Evolutionary conservation across 1,140 invertebrate species (phyloP).

Genomic region (Pentalonia nigronervosa): DNA sequence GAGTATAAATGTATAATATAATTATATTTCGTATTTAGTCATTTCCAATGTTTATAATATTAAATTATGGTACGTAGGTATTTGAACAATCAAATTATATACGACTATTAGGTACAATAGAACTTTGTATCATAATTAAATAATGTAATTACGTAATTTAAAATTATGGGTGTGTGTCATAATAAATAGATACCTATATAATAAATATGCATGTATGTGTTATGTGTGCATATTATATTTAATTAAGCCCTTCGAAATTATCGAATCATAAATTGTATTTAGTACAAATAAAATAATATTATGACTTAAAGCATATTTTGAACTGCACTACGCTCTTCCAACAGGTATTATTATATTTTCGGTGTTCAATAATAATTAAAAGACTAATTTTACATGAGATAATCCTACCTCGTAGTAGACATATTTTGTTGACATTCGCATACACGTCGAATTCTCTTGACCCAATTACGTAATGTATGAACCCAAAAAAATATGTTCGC

Average conservation of each 20-base stretch:
- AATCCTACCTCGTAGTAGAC: not conserved
- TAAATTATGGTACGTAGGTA: not conserved
- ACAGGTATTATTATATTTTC: not conserved
- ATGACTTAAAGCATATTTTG: not conserved
- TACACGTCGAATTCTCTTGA: slow-evolving; percentile 37
- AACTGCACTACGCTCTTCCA: not conserved
- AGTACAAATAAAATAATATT: not conserved
- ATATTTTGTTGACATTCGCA: slow-evolving; percentile 27
- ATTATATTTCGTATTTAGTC: not conserved
- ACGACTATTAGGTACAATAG: not conserved
- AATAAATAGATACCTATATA: too few species aligned
- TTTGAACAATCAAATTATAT: not conserved
- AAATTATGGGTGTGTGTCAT: not conserved
- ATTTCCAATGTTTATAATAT: not conserved
- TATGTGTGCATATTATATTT: not conserved
- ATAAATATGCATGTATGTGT: too few species aligned
- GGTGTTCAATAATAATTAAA: not conserved
- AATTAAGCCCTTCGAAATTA: not conserved
- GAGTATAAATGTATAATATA: not conserved
- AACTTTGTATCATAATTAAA: not conserved
- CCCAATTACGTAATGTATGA: slow-evolving; percentile 27
- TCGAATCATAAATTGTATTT: not conserved
- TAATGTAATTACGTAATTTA: not conserved
- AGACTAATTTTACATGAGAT: not conserved
- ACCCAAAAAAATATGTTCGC: not conserved